A percentile compares a stretch with the other conserved stretches of the same genome.
These are phyloP conservation scores for Isaurus tuberculatus DNA, from an alignment of 92 coral and sea anemone genomes.

Conservation along the genomic window DNA sequence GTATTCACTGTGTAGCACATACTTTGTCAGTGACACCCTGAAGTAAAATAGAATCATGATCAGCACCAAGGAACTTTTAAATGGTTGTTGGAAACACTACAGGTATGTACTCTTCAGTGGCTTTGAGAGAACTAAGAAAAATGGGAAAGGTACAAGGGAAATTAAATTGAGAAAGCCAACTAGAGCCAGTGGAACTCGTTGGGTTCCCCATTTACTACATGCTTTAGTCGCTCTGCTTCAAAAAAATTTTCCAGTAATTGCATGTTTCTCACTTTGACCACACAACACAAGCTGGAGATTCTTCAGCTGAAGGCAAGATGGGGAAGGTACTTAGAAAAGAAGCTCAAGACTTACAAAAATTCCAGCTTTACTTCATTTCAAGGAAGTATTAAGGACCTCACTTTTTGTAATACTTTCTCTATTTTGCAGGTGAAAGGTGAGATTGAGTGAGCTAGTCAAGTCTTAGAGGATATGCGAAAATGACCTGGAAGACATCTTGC, in stretches of 20 bases:
- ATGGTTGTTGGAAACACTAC: slow-evolving; percentile 59
- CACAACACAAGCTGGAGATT: slow-evolving; percentile 46
- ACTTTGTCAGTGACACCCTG: slow-evolving; percentile 46
- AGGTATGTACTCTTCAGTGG: slow-evolving; percentile 49
- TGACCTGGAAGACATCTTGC: slow-evolving; percentile 43
- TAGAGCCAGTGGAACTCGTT: slow-evolving; percentile 51
- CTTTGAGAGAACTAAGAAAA: slow-evolving; percentile 42
- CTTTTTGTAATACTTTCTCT: slow-evolving; percentile 21
- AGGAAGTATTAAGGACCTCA: slow-evolving; percentile 36
- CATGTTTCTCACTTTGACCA: slow-evolving; percentile 57
- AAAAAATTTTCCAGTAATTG: slow-evolving; percentile 19
- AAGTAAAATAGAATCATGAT: slow-evolving; percentile 46
- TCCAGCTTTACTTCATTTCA: slow-evolving; percentile 33
- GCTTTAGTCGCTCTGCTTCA: slow-evolving; percentile 32
- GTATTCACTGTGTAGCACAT: slow-evolving; percentile 51
- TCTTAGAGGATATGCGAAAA: slow-evolving; percentile 42
- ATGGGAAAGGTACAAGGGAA: slow-evolving; percentile 43
- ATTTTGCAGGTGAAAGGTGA: slow-evolving; percentile 44
- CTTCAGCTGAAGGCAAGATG: slow-evolving; percentile 49
- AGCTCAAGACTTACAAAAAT: slow-evolving; percentile 45
- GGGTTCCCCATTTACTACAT: slow-evolving; percentile 53
- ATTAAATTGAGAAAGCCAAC: slow-evolving; percentile 56
- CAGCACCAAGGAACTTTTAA: slow-evolving; percentile 48
- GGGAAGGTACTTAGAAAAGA: slow-evolving; percentile 15
- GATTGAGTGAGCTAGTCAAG: slow-evolving; percentile 26